These are phyloP conservation scores for Phanerotoma sp. DNA, from an alignment of 2,888 invertebrate genomes.

Conservation along the genomic window DNA sequence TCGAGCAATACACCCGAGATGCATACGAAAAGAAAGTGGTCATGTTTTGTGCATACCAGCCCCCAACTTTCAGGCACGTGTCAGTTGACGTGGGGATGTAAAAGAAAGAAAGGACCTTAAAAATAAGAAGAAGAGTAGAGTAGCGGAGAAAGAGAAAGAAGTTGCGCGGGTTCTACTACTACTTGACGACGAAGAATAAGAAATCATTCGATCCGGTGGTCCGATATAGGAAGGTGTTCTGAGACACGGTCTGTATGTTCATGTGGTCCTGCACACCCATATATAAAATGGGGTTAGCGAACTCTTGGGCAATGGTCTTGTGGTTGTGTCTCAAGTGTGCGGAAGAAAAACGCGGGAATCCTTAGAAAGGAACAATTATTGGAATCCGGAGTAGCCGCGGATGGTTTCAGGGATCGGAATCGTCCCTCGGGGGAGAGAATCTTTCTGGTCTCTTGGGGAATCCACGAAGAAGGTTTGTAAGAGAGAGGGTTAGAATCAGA, in stretches of 20 bases:
- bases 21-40: no score
- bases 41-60: no score
- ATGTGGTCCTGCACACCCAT: no score
- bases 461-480: background rate
- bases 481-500: conserved; percentile 26
- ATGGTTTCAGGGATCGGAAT: background rate
- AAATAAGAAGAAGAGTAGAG: conserved; percentile 8
- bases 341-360: conserved; percentile 51
- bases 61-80: conserved; percentile 5
- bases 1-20: background rate
- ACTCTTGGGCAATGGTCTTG: conserved; percentile 18
- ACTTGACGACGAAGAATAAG: conserved; percentile 28
- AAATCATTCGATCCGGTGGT: conserved; percentile 36
- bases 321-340: background rate
- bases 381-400: conserved; percentile 50
- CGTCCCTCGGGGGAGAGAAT: conserved; percentile 9
- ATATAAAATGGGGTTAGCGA: conserved; percentile 34
- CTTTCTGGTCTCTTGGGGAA: conserved; percentile 6
- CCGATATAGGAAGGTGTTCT: conserved; percentile 34
- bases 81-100: conserved; percentile 5
- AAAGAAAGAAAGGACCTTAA: conserved; percentile 6
- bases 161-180: conserved; percentile 4
- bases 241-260: conserved; percentile 8
- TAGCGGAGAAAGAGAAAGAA: conserved; percentile 24
- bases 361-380: conserved; percentile 57